phyloP scores from a whole-genome alignment of 1,140 invertebrate genomes.

The Leptonema lineaticorne region DNA sequence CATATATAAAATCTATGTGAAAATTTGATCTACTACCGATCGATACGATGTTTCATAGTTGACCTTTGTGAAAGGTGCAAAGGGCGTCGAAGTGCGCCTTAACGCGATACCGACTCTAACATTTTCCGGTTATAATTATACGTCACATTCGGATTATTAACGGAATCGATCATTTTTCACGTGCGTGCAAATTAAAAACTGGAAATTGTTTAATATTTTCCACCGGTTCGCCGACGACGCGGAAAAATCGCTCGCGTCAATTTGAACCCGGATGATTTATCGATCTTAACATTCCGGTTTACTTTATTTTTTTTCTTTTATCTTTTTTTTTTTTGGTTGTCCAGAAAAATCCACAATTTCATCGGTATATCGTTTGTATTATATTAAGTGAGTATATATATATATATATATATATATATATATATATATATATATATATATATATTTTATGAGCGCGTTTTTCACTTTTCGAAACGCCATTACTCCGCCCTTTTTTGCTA shows the following conservation, averaged over 20 bases:
- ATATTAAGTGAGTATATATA: slow-evolving; percentile 15
- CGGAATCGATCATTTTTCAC: slow-evolving; percentile 27
- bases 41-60: slow-evolving; percentile 36
- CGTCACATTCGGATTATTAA: slow-evolving; percentile 28
- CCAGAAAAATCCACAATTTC: not conserved
- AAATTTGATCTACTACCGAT: too few species aligned
- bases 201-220: not conserved
- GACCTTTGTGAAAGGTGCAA: slow-evolving; percentile 18
- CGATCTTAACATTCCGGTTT: too few species aligned
- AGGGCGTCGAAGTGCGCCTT: slow-evolving; percentile 20
- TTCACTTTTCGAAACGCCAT: slow-evolving; percentile 28
- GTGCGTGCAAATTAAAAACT: slow-evolving; percentile 17
- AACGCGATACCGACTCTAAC: not conserved
- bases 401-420: too few species aligned
- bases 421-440: too few species aligned
- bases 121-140: slow-evolving; percentile 29
- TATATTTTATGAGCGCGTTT: slow-evolving; percentile 19
- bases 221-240: not conserved
- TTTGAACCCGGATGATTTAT: not conserved
- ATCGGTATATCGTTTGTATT: slow-evolving; percentile 1
- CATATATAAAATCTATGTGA: too few species aligned
- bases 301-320: too few species aligned
- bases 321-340: not conserved
- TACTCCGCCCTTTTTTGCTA: slow-evolving; percentile 42
- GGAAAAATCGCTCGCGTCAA: not conserved